A percentile compares a stretch with the other conserved stretches of the same genome.
Evolutionary conservation across 2,888 invertebrate species (phyloP).

Genomic region (Caprella mutica): DNA sequence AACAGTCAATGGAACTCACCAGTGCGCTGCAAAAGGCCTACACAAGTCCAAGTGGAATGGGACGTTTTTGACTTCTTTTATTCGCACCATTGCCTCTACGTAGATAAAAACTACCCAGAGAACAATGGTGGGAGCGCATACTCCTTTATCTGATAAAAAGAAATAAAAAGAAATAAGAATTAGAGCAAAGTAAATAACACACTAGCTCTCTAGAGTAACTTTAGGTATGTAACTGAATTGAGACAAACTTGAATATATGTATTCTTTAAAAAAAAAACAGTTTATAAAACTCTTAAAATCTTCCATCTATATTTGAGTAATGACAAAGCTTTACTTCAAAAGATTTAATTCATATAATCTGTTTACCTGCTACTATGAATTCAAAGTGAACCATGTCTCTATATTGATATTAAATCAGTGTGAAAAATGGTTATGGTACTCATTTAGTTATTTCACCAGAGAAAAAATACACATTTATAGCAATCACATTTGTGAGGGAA

Average conservation of each 20-base stretch:
- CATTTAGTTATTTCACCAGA: too few relatives aligned
- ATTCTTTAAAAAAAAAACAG: not conserved
- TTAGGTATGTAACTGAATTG: not conserved
- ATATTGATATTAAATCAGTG: too few relatives aligned
- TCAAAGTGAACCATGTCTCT: too few relatives aligned
- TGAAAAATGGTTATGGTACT: too few relatives aligned
- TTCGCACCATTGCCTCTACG: conserved; percentile 79
- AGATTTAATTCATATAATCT: too few relatives aligned
- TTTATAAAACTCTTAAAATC: not conserved
- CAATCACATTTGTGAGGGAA: too few relatives aligned
- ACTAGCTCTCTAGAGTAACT: not conserved
- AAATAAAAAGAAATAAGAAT: not conserved
- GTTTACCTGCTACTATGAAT: too few relatives aligned
- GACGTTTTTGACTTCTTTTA: conserved; percentile 64
- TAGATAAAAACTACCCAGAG: conserved; percentile 90
- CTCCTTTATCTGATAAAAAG: conserved; percentile 64
- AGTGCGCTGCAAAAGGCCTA: conserved; percentile 92
- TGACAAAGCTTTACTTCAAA: too few relatives aligned
- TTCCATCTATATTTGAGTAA: not conserved
- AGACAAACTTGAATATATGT: not conserved
- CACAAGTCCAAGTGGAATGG: conserved; percentile 79
- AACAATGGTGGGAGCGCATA: conserved; percentile 86
- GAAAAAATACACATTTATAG: too few relatives aligned
- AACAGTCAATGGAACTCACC: conserved; percentile 47
- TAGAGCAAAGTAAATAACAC: not conserved